Conservation (phyloP, 2,113 vertebrate species). For the Ifrita kowaldi region DNA sequence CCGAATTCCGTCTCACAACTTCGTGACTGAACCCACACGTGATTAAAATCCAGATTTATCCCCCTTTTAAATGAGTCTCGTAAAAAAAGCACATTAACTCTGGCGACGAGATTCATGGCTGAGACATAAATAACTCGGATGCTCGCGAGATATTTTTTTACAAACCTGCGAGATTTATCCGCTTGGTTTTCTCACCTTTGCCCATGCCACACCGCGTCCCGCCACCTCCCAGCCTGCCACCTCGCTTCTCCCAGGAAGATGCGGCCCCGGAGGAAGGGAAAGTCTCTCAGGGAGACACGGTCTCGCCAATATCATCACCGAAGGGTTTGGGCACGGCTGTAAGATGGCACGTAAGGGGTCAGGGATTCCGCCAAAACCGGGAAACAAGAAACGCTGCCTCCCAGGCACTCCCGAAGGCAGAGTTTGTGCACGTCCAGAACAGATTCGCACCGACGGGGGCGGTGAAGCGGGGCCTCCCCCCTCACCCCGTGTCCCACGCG, state of each 20-base stretch:
- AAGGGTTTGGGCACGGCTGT: neutral
- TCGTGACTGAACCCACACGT: neutral
- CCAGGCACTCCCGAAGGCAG: neutral
- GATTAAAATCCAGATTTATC: neutral
- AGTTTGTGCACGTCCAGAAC: neutral
- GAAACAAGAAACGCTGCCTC: neutral
- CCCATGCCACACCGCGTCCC: neutral
- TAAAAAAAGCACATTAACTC: neutral
- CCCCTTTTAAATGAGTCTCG: neutral
- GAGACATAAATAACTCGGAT: neutral
- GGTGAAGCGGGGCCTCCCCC: neutral
- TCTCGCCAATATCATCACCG: neutral
- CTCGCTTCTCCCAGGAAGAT: neutral
- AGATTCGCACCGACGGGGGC: neutral
- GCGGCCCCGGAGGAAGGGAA: neutral
- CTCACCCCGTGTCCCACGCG: fast-evolving
- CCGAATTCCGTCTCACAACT: neutral
- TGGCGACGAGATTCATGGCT: neutral
- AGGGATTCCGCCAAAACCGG: neutral
- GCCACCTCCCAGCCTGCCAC: neutral
- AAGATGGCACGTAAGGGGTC: neutral
- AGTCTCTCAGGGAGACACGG: neutral
- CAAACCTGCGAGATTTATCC: neutral
- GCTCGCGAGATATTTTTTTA: neutral
- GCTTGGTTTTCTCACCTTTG: neutral